A percentile compares a stretch with the other conserved stretches of the same genome.
Evolutionary conservation across 2,113 vertebrate genomes (phyloP).

Genomic region (Gorsachius goisagi): DNA sequence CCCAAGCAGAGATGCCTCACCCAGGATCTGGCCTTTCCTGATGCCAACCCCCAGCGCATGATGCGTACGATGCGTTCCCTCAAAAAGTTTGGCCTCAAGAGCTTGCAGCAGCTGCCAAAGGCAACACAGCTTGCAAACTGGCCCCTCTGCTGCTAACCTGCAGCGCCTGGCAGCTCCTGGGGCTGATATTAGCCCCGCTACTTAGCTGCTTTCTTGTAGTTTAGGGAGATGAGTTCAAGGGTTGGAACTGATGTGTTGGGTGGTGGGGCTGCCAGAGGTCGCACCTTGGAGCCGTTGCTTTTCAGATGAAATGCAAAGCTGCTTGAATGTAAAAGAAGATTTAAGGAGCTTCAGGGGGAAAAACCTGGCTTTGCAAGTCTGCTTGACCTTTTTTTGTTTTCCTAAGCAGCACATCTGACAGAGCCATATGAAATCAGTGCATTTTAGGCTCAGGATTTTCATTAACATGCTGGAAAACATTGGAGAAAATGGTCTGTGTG

Average conservation of each 20-base stretch:
- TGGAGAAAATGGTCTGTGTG: neutral
- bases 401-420: neutral
- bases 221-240: neutral
- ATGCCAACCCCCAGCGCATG: neutral
- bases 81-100: neutral
- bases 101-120: neutral
- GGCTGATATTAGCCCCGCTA: neutral
- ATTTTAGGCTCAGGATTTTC: neutral
- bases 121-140: neutral
- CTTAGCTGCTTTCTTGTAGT: neutral
- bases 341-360: neutral
- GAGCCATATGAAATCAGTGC: neutral
- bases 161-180: neutral
- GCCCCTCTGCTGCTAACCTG: neutral
- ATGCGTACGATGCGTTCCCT: neutral
- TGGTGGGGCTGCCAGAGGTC: neutral
- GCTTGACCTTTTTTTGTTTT: neutral
- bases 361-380: neutral
- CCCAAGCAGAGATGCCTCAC: neutral
- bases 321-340: neutral
- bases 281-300: neutral
- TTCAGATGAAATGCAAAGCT: neutral
- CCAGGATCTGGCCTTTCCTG: neutral
- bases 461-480: neutral
- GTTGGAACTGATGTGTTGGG: neutral